These are phyloP conservation scores for Galendromus occidentalis DNA, from an alignment of 1,140 invertebrate genomes.

Conservation along the genomic window DNA sequence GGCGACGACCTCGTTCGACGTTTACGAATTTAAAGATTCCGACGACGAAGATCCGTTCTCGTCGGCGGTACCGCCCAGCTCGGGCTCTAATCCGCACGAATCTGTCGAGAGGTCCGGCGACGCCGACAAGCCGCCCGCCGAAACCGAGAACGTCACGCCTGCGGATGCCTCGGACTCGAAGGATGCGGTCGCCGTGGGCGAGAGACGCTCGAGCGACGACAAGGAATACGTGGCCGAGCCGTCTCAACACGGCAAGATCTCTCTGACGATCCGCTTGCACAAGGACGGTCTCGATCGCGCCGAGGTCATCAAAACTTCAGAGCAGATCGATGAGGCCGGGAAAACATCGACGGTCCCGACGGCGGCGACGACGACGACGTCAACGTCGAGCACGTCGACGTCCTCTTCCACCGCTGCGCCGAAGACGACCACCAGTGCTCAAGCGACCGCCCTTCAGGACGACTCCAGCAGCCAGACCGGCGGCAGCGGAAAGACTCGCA, in stretches of 20 bases:
- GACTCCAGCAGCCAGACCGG: not conserved
- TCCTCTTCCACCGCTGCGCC: no score
- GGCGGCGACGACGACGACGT: no score
- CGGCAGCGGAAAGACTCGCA: slow-evolving; percentile 31
- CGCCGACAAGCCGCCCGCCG: not conserved
- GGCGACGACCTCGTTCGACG: slow-evolving; percentile 19
- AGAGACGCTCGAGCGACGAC: not conserved
- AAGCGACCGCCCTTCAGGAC: not conserved
- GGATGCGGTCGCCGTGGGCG: not conserved
- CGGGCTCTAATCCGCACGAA: not conserved
- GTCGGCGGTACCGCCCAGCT: not conserved
- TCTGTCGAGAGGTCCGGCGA: not conserved
- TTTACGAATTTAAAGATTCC: slow-evolving; percentile 22
- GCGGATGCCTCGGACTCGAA: not conserved
- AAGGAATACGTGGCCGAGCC: slow-evolving; percentile 21
- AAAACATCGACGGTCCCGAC: slow-evolving; percentile 12
- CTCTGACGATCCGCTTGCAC: slow-evolving; percentile 20
- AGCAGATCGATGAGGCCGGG: slow-evolving; percentile 16
- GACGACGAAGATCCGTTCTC: slow-evolving; percentile 19
- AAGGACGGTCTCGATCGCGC: slow-evolving; percentile 19
- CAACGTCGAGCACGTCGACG: no score
- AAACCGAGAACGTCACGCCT: not conserved
- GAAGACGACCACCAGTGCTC: not conserved
- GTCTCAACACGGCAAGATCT: slow-evolving; percentile 20
- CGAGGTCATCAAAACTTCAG: slow-evolving; percentile 20